phyloP scores from a whole-genome alignment of 2,888 invertebrate genomes.

The Tenthredo mesomela region DNA sequence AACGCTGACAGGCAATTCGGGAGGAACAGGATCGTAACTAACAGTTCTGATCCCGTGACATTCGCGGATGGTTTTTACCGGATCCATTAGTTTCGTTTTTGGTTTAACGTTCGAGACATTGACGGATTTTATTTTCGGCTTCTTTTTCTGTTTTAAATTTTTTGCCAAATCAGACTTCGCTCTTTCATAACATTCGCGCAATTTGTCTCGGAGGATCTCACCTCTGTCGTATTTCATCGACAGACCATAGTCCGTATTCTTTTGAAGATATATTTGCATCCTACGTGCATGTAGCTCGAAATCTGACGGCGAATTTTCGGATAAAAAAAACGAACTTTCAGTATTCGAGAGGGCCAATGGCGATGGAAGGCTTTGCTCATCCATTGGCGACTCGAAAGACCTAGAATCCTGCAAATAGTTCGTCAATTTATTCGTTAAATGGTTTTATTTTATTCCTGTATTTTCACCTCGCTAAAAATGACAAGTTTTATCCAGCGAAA shows the following conservation, averaged over 20 bases:
- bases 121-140: neutral
- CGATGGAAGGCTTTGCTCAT: neutral
- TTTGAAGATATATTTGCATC: slow-evolving; percentile 39
- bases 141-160: neutral
- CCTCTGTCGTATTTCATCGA: neutral
- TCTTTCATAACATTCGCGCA: slow-evolving; percentile 23
- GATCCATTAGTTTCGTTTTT: neutral
- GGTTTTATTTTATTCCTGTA: neutral
- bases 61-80: slow-evolving; percentile 56
- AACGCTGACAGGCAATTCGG: slow-evolving; percentile 41
- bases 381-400: neutral
- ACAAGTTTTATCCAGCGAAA: neutral
- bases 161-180: slow-evolving; percentile 23
- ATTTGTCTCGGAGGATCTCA: slow-evolving; percentile 12
- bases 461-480: neutral
- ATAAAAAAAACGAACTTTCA: neutral
- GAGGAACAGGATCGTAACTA: slow-evolving; percentile 60
- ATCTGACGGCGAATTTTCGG: neutral
- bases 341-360: neutral
- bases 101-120: neutral
- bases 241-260: neutral
- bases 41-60: slow-evolving; percentile 65
- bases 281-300: slow-evolving; percentile 39
- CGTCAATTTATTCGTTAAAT: neutral
- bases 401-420: slow-evolving; percentile 11